Percentiles rank a stretch among this genome's conserved stretches.
phyloP scores from a whole-genome alignment of 2,888 invertebrate species.

The Sipha maydis region DNA sequence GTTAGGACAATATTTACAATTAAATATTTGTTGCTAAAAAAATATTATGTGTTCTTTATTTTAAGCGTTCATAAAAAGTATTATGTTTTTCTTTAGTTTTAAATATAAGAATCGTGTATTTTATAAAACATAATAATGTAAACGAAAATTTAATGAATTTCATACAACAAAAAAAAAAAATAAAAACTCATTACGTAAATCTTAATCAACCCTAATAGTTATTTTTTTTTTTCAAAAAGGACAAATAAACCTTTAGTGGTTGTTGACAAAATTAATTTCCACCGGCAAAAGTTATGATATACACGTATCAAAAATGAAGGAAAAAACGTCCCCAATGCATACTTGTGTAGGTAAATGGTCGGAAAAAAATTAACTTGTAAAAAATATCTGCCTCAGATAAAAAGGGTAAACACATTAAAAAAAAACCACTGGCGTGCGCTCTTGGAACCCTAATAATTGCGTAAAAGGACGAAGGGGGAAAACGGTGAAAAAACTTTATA shows the following conservation, averaged over 20 bases:
- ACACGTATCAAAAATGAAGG: not conserved
- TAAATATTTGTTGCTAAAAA: too few relatives aligned
- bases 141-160: too few relatives aligned
- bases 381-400: conserved; percentile 40
- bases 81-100: too few relatives aligned
- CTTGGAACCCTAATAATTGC: conserved; percentile 33
- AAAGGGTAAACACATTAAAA: conserved; percentile 52
- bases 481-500: conserved; percentile 53
- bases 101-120: too few relatives aligned
- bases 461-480: conserved; percentile 20
- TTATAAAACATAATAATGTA: not conserved
- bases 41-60: too few relatives aligned
- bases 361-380: conserved; percentile 60
- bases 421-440: conserved; percentile 46
- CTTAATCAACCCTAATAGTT: conserved; percentile 20
- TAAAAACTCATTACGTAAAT: conserved; percentile 18
- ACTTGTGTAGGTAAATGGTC: conserved; percentile 51
- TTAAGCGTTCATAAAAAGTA: too few relatives aligned
- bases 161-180: not conserved
- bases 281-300: conserved; percentile 36
- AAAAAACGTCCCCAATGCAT: conserved; percentile 14
- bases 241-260: conserved; percentile 41
- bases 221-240: not conserved
- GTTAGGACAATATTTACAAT: too few relatives aligned
- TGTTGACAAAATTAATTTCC: conserved; percentile 51